phyloP scores from a whole-genome alignment of 2,888 invertebrate species.

The Tortricodes alternella region DNA sequence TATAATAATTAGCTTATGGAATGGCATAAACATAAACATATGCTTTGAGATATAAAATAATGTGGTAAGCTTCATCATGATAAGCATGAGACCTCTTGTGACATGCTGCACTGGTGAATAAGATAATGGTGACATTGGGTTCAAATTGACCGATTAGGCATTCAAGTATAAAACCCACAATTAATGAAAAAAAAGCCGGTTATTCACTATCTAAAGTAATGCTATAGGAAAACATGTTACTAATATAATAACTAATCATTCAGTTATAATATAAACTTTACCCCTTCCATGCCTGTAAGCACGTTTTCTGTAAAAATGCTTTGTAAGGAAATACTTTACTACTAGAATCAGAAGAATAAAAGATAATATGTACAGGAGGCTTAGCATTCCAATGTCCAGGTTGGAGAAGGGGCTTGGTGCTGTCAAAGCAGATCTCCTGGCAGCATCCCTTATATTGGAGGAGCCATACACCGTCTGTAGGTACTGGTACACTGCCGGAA shows the following conservation, averaged over 20 bases:
- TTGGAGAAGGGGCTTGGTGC: constrained; percentile 82
- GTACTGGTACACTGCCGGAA: constrained; percentile 84
- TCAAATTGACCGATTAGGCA: background rate
- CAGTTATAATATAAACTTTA: constrained; percentile 82
- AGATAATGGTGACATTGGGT: background rate
- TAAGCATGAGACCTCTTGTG: background rate
- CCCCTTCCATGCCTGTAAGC: constrained; percentile 87
- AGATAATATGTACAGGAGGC: constrained; percentile 88
- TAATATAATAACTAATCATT: constrained; percentile 36
- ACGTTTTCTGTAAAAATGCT: constrained; percentile 88
- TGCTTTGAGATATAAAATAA: background rate
- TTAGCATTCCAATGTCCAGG: constrained; percentile 89
- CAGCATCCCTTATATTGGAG: constrained; percentile 51
- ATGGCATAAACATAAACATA: background rate
- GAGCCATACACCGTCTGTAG: constrained; percentile 78
- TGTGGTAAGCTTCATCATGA: background rate
- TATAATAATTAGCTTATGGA: background rate
- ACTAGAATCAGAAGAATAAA: constrained; percentile 89
- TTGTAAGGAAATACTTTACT: constrained; percentile 88
- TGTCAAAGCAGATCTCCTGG: constrained; percentile 45
- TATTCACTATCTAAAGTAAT: constrained; percentile 8
- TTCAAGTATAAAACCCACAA: background rate
- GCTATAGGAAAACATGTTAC: constrained; percentile 23
- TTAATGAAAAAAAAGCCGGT: background rate
- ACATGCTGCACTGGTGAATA: background rate